A percentile compares a stretch with the other conserved stretches of the same genome.
Conservation (phyloP, 92 coral and sea anemone species). For the Epizoanthus stellaris region DNA sequence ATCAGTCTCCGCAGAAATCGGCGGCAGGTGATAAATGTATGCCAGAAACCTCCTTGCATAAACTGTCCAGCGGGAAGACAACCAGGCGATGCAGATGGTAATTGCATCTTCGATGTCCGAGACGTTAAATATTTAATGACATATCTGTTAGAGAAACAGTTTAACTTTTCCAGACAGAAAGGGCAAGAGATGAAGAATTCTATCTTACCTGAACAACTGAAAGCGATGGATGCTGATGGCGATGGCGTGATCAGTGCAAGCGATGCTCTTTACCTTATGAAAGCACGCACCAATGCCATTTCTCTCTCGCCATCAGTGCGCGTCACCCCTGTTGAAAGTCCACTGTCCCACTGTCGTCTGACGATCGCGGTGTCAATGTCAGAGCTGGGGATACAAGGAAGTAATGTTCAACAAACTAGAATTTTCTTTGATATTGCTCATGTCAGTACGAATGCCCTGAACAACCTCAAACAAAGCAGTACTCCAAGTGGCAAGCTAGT, state of each 20-base stretch:
- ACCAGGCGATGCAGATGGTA: conserved; percentile 64
- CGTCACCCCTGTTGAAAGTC: conserved; percentile 61
- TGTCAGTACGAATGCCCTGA: neutral
- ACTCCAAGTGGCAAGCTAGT: conserved; percentile 33
- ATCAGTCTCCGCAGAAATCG: neutral
- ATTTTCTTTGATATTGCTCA: conserved; percentile 54
- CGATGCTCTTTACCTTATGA: conserved; percentile 56
- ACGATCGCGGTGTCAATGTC: conserved; percentile 46
- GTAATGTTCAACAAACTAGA: conserved; percentile 7
- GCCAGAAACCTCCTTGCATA: conserved; percentile 55
- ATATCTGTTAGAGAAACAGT: conserved; percentile 61
- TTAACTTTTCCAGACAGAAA: conserved; percentile 58
- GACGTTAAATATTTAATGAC: conserved; percentile 57
- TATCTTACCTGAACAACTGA: conserved; percentile 45
- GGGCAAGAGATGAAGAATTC: conserved; percentile 55
- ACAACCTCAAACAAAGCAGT: conserved; percentile 22
- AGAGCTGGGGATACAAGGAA: conserved; percentile 36
- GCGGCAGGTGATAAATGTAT: conserved; percentile 43
- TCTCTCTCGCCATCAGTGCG: conserved; percentile 45
- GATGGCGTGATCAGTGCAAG: conserved; percentile 50
- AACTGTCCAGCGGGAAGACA: conserved; percentile 51
- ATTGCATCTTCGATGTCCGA: conserved; percentile 62
- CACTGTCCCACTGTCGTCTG: conserved; percentile 57
- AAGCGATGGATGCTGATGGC: conserved; percentile 61
- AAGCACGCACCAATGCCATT: conserved; percentile 32